Evolutionary conservation across 1,140 invertebrate genomes (phyloP), one percentile per base, ranked within the genome.

Genomic region (Neotoxoptera formosana): DNA sequence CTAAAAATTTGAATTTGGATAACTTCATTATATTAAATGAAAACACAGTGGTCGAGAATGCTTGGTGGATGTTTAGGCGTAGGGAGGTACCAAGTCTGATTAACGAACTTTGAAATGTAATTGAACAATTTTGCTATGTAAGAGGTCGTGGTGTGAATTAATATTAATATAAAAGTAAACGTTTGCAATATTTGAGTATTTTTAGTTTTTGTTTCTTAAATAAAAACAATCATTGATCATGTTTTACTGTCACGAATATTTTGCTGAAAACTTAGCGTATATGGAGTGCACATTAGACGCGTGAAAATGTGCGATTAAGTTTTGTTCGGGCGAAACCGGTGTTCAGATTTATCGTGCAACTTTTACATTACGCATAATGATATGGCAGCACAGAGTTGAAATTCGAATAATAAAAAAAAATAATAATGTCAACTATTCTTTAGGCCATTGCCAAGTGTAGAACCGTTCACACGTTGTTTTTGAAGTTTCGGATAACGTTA

Each of bases 391-490:
- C 7, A 83, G 36, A 83, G 7, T 36, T 36, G 36, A 83, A 83
- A 83, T 83, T 83, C 81, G 36, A 83, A 83, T 41, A 23, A 83
- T 83, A 83, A 83, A 83, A 83, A 36, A 83, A 9, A 41, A 83
- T 83, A 83, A 83, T 36, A 83, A 83, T 83, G 81, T 83, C 81
- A 83, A 41, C 36, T 41, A 34, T 76, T 76, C 60, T 30, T 76
- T 14, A 76, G 60, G 60, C n/a, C 60, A 14, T 30, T 30, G 60
- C 30, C 30, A 14, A 76, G 60, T 76, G 60, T 20, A 76, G n/a
- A 76, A 76, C 60, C n/a, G 60, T 76, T 76, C n/a, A 76, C 60
- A 76, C 60, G 60, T 76, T 76, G 81, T 83, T 41, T 83, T 83
- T 41, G 34, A 34, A 36, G 81, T 83, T 83, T 36, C 36, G 36